These are phyloP conservation scores for Sebastes dallii DNA, from an alignment of 2,797 vertebrate species.

Conservation along the genomic window DNA sequence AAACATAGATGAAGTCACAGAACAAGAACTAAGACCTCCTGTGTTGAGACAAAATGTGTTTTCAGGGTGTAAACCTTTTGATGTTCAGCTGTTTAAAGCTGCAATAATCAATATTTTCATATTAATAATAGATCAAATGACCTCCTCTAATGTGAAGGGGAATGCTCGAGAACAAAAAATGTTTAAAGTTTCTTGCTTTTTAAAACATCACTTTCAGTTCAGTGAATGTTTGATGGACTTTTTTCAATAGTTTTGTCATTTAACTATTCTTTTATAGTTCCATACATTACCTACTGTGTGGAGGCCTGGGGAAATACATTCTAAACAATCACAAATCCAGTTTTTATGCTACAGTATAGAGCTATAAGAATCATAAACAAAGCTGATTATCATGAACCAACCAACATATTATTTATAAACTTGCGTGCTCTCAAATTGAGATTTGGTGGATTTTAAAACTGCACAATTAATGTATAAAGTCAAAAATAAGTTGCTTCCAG, in stretches of 20 bases:
- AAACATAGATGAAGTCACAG: background rate
- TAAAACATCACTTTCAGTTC: background rate
- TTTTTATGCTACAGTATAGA: too few species aligned
- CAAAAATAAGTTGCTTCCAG: too few species aligned
- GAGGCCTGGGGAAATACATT: too few species aligned
- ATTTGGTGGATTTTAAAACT: too few species aligned
- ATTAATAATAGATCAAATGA: background rate
- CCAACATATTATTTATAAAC: too few species aligned
- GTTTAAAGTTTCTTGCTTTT: background rate
- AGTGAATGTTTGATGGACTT: background rate
- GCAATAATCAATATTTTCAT: background rate
- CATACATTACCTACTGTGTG: too few species aligned
- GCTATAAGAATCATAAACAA: too few species aligned
- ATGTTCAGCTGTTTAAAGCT: background rate
- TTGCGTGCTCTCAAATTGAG: too few species aligned
- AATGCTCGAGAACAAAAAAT: background rate
- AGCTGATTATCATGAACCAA: too few species aligned
- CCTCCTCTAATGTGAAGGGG: background rate
- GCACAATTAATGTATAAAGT: too few species aligned
- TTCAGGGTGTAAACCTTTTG: background rate
- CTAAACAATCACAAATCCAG: too few species aligned
- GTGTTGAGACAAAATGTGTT: background rate
- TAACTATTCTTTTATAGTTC: too few species aligned
- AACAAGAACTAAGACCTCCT: background rate
- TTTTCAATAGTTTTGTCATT: background rate